Evolutionary conservation across 1,140 invertebrate genomes (phyloP), one percentile per base, ranked within the genome.

Genomic region (Pantala flavescens): DNA sequence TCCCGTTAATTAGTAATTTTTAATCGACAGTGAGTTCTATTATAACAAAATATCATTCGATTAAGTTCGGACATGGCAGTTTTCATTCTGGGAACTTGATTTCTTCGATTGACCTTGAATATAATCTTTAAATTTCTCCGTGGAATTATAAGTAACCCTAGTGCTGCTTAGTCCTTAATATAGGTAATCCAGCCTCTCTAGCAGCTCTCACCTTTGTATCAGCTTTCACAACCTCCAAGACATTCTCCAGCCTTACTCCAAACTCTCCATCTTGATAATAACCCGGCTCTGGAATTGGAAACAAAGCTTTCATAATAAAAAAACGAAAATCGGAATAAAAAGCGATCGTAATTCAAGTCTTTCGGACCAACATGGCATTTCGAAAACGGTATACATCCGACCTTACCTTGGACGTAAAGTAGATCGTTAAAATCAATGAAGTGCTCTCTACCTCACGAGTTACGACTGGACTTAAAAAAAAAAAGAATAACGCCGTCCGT

Each of bases 211-310:
- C 82, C 43, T 81, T 79, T 16, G 84, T 81, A 49, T 78, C 75
- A 21, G 85, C 88, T 71, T 90, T 85, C 16, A 92, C 83, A 3
- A 97, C 91, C 83, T 96, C 89, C n/a, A 98, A 84, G 63, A 96
- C 87, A 82, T 96, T 98, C 81, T 98, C 96, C 55, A 99, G 86
- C 70, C 95, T 87, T 24, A 98, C 89, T 2, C 97, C 97, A 84
- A 95, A 99, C 75, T 93, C 88, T 14, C 88, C 88, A 78, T 90
- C 88, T 81, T 95, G 90, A 80, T 93, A 93, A 83, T 88, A 93
- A 2, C 90, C 91, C 7, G 93, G 92, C 78, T 92, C 92, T 91
- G 79, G 23, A 81, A 82, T 23, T 72, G 23, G 23, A 77, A 71
- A 71, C 71, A 23, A 76, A 43, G 23, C 23, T 16, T 73, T 73